Evolutionary conservation across 92 coral and sea anemone species (phyloP), one percentile per base, ranked within the genome.

Genomic region (Ricordea florida): DNA sequence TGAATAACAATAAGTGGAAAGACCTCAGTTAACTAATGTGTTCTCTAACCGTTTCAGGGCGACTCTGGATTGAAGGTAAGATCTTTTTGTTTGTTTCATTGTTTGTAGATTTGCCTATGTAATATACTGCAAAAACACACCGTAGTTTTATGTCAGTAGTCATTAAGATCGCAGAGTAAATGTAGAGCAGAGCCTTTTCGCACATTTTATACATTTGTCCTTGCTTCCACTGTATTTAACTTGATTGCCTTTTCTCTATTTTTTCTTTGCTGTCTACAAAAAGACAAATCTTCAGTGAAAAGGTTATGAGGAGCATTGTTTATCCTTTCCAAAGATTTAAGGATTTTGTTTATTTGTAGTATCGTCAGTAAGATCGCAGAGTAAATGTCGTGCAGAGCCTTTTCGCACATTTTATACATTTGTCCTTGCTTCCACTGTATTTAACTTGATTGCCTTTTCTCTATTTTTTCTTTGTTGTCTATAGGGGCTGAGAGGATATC

Each of bases 51-150:
- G 13, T 14, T 43, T 18, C n/a, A 85, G 85, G 85, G 85, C 7
- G 62, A 72, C 51, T 5, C 56, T 0, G 85, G 85, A 24, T 20
- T 21, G 35, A 85, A 78, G 85, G 90, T 79, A 72, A 35, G 49
- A 6, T 45, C 35, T 16, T 8, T 10, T 10, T 8, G 3, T 22
- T 9, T 22, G 17, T 11, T 4, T 41, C 1, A 6, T 17, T 8
- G 14, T 62, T 25, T 62, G 20, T 34, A 25, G 52, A 3, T 2
- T 60, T 28, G 53, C 4, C n/a, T 16, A 61, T 6, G 10, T n/a
- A 8, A 8, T 7, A 8, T n/a, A n/a, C 7, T n/a, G 44, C 44
- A 37, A 37, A 37, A 8, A 8, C 44, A n/a, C 44, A 37, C 14
- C 9, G n/a, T 37, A 8, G n/a, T n/a, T n/a, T n/a, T n/a, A n/a